Conservation (phyloP, 2,888 invertebrate genomes). For the Spatulosminthurus flaviceps region DNA sequence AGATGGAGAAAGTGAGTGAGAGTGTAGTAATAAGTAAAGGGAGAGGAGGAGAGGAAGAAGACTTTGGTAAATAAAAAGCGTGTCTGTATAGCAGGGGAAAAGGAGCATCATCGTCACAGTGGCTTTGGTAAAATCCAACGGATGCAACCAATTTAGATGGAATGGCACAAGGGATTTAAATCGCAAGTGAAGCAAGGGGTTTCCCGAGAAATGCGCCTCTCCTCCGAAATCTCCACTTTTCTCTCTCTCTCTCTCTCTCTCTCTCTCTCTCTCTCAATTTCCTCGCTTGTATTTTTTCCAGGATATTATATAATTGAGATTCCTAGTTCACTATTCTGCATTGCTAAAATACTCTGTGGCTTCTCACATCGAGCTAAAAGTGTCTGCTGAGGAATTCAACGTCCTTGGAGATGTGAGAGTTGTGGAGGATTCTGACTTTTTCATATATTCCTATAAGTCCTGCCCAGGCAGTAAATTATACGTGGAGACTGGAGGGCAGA, state of each 20-base stretch:
- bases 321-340: not conserved
- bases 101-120: conserved; percentile 1
- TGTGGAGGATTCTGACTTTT: conserved; percentile 13
- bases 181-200: conserved; percentile 26
- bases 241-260: conserved; percentile 25
- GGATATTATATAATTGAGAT: conserved; percentile 20
- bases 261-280: not conserved
- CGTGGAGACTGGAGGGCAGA: conserved; percentile 21
- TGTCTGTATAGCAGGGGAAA: no score
- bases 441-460: conserved; percentile 15
- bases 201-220: conserved; percentile 3
- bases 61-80: conserved; percentile 4
- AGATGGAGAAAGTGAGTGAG: not conserved
- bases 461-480: conserved; percentile 37
- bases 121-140: conserved; percentile 26
- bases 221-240: not conserved
- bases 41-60: not conserved
- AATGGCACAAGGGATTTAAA: conserved; percentile 31
- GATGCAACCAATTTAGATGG: conserved; percentile 44
- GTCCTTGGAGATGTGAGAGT: not conserved
- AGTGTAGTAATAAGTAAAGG: not conserved
- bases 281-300: not conserved
- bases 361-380: no score
- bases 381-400: no score
- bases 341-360: no score